These are phyloP conservation scores for Hypocryptadius cinnamomeus DNA, from an alignment of 2,113 vertebrate genomes.

Conservation along the genomic window DNA sequence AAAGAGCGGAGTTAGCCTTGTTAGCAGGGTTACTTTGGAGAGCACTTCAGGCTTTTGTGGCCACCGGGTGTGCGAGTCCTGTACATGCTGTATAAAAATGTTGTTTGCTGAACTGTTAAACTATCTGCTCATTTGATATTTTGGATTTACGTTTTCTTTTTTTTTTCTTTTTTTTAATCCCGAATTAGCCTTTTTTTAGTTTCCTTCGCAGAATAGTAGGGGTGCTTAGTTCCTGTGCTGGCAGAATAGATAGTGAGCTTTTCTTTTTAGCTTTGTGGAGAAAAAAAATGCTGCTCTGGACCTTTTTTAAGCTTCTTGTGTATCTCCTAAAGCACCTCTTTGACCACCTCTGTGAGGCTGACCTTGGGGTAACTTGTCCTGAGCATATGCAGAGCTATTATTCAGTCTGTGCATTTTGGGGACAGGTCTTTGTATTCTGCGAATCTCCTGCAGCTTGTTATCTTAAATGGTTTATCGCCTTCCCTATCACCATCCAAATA, in stretches of 20 bases:
- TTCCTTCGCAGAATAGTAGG: neutral
- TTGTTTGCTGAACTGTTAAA: neutral
- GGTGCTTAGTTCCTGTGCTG: neutral
- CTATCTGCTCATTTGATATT: neutral
- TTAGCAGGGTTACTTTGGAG: neutral
- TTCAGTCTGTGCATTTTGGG: neutral
- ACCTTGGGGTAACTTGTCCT: constrained; percentile 11
- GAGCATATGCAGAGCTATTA: neutral
- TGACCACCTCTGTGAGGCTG: neutral
- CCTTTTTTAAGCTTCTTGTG: neutral
- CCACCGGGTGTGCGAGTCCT: neutral
- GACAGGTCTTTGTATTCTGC: neutral
- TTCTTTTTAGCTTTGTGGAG: neutral
- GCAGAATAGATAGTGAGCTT: neutral
- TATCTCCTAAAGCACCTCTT: neutral
- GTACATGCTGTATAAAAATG: neutral
- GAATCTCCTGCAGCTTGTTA: constrained; percentile 22
- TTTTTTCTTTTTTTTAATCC: neutral
- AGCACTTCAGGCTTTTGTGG: neutral
- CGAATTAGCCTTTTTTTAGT: neutral
- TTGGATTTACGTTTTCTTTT: neutral
- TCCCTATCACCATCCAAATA: constrained; percentile 24
- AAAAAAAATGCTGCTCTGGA: neutral
- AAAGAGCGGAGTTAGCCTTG: neutral
- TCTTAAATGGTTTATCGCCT: constrained; percentile 40